These are phyloP conservation scores for Xestia xanthographa DNA, from an alignment of 2,888 invertebrate species.

Conservation along the genomic window DNA sequence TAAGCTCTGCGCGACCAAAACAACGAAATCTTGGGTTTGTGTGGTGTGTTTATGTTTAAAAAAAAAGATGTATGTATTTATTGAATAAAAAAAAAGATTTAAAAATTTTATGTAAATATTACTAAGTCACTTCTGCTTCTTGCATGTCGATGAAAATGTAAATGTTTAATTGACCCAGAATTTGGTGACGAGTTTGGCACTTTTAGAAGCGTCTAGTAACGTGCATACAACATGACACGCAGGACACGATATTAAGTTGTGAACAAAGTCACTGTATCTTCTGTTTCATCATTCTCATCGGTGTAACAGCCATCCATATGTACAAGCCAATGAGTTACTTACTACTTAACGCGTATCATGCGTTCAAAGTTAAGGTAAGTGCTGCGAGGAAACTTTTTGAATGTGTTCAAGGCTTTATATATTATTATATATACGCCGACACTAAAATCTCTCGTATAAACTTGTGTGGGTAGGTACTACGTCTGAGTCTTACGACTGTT, in stretches of 20 bases:
- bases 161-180: not conserved
- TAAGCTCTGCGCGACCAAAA: no score
- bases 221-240: not conserved
- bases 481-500: constrained; percentile 51
- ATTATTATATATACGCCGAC: constrained; percentile 61
- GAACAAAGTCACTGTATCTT: not conserved
- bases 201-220: not conserved
- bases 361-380: constrained; percentile 70
- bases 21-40: not conserved
- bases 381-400: constrained; percentile 67
- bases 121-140: not conserved
- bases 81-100: no score
- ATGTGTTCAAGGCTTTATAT: constrained; percentile 64
- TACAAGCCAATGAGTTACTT: constrained; percentile 72
- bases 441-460: constrained; percentile 65
- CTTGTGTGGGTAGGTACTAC: constrained; percentile 35
- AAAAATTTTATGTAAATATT: not conserved
- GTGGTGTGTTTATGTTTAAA: no score
- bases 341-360: constrained; percentile 70
- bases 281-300: constrained; percentile 10
- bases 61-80: no score
- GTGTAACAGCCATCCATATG: constrained; percentile 59
- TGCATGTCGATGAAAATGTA: not conserved
- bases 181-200: not conserved
- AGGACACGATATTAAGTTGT: not conserved